A percentile compares a stretch with the other conserved stretches of the same genome.
Conservation (phyloP, 2,113 vertebrate species). For the Eudorcas thomsonii region DNA sequence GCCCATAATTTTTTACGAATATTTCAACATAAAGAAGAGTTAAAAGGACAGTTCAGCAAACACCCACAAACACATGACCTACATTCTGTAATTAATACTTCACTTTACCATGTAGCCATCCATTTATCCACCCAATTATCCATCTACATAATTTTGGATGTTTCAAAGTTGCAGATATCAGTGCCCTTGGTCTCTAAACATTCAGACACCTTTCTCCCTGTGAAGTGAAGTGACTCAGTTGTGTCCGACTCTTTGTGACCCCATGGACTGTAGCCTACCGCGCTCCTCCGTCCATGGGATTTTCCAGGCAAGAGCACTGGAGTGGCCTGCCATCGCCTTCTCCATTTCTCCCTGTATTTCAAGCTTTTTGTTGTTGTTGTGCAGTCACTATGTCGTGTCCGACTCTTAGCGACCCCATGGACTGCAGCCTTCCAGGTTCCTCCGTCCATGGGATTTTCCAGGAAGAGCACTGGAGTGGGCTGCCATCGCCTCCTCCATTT, state of each 20-base stretch:
- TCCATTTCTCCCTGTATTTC: neutral
- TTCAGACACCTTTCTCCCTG: neutral
- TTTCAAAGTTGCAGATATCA: neutral
- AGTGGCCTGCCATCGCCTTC: fast-evolving
- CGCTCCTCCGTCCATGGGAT: neutral
- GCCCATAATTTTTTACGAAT: neutral
- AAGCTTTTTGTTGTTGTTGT: neutral
- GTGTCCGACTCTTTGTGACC: neutral
- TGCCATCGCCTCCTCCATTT: neutral
- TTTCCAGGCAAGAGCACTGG: neutral
- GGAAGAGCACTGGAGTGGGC: neutral
- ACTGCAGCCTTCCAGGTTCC: neutral
- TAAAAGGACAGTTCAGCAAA: neutral
- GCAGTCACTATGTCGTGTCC: neutral
- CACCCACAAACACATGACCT: neutral
- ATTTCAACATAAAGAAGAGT: neutral
- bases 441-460: neutral
- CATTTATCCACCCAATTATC: neutral
- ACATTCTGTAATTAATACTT: neutral
- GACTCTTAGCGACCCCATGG: neutral
- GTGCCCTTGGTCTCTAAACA: neutral
- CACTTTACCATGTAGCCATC: neutral
- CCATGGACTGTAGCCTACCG: neutral
- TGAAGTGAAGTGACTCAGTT: neutral
- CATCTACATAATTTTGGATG: neutral